phyloP scores from a whole-genome alignment of 2,888 invertebrate genomes.

The Microchrysa polita region DNA sequence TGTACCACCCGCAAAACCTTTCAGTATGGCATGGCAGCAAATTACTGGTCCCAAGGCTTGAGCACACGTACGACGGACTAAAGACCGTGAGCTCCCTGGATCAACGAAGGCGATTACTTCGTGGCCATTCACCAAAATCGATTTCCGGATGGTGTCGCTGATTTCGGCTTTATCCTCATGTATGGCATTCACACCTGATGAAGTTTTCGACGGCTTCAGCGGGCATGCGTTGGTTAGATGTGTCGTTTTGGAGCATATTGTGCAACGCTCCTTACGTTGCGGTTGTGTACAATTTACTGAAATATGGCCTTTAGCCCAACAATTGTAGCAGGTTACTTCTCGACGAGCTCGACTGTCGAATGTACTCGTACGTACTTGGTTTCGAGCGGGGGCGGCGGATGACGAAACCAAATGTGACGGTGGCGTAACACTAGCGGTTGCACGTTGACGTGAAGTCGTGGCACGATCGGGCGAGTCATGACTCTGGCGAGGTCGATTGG shows the following conservation, averaged over 20 bases:
- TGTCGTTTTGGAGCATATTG: neutral
- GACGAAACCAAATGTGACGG: no score
- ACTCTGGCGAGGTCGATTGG: no score
- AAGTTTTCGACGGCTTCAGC: neutral
- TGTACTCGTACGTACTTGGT: no score
- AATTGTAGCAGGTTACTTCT: neutral
- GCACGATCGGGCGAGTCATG: no score
- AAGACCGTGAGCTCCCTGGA: neutral
- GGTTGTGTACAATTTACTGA: neutral
- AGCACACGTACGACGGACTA: neutral
- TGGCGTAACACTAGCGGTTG: no score
- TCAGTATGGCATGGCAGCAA: neutral
- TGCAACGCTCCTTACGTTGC: neutral
- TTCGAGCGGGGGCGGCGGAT: no score
- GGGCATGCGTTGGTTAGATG: neutral
- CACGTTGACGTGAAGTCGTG: no score
- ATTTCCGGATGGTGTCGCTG: neutral
- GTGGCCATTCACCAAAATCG: neutral
- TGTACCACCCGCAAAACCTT: neutral
- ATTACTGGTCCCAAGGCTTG: neutral
- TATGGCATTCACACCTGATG: neutral
- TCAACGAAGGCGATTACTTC: neutral
- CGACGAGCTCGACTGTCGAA: no score
- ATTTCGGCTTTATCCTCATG: neutral
- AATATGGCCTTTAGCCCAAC: neutral